Evolutionary conservation across 2,797 vertebrate genomes (phyloP).

Genomic region (Avahi laniger): DNA sequence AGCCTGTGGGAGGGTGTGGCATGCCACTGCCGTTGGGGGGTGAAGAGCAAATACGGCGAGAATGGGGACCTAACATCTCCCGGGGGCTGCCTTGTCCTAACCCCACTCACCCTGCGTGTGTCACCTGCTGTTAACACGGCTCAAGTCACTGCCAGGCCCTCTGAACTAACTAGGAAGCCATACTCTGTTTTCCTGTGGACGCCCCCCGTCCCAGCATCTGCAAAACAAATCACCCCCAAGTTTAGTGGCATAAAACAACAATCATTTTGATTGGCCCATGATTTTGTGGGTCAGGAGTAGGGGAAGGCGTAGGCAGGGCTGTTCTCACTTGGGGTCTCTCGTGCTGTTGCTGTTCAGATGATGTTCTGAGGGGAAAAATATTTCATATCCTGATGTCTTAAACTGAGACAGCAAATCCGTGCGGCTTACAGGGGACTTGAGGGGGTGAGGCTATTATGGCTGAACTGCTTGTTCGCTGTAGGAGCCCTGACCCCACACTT

Average conservation of each 20-base stretch:
- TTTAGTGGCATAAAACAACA: too few relatives aligned
- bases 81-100: fast-evolving
- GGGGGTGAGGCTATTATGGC: background rate
- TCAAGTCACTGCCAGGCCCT: background rate
- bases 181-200: background rate
- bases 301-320: too few relatives aligned
- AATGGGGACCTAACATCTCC: background rate
- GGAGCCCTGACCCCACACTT: too few relatives aligned
- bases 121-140: background rate
- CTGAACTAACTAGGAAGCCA: background rate
- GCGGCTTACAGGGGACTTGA: background rate
- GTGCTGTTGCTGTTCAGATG: fast-evolving
- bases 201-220: background rate
- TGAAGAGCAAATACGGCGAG: background rate
- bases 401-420: background rate
- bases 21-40: background rate
- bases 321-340: too few relatives aligned
- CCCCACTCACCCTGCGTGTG: background rate
- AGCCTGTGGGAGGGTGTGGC: background rate
- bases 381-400: background rate
- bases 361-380: background rate
- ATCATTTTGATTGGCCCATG: background rate
- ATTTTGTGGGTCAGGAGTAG: background rate
- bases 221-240: background rate
- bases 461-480: too few relatives aligned